Evolutionary conservation across 2,797 vertebrate genomes (phyloP).

Genomic region (Buphagus erythrorhynchus): DNA sequence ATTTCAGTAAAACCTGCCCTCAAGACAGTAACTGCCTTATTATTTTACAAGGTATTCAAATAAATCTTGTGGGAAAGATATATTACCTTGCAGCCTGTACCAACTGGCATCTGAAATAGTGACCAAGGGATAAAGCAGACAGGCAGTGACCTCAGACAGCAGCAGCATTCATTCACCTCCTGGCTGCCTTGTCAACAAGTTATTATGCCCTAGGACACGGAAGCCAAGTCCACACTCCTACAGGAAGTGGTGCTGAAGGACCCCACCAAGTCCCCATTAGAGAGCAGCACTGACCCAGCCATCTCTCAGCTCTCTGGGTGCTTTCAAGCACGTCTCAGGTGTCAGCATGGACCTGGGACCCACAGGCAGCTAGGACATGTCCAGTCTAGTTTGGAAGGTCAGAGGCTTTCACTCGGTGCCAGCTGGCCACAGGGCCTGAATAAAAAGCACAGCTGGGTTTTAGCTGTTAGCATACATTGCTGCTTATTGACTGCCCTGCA

Average conservation of each 20-base stretch:
- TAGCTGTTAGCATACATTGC: not conserved
- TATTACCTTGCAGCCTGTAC: not conserved
- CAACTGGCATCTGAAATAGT: not conserved
- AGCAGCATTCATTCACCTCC: not conserved
- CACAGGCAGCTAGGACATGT: fast-evolving
- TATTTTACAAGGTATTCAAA: not conserved
- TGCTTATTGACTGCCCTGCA: not conserved
- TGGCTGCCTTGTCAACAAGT: not conserved
- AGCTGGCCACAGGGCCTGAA: not conserved
- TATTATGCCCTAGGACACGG: fast-evolving
- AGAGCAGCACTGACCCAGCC: not conserved
- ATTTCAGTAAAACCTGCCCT: not conserved
- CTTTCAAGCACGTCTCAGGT: not conserved
- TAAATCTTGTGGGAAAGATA: not conserved
- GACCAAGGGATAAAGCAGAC: not conserved
- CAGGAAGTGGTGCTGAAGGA: not conserved
- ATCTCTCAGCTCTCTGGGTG: fast-evolving
- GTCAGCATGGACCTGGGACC: not conserved
- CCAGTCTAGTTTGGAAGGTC: not conserved
- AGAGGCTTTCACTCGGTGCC: not conserved
- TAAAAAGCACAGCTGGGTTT: not conserved
- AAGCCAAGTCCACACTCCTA: not conserved
- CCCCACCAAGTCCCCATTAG: fast-evolving
- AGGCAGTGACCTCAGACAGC: not conserved
- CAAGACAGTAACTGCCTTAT: not conserved